A percentile compares a stretch with the other conserved stretches of the same genome.
These are phyloP conservation scores for Priocnemis perturbator DNA, from an alignment of 2,888 invertebrate genomes.

Conservation along the genomic window DNA sequence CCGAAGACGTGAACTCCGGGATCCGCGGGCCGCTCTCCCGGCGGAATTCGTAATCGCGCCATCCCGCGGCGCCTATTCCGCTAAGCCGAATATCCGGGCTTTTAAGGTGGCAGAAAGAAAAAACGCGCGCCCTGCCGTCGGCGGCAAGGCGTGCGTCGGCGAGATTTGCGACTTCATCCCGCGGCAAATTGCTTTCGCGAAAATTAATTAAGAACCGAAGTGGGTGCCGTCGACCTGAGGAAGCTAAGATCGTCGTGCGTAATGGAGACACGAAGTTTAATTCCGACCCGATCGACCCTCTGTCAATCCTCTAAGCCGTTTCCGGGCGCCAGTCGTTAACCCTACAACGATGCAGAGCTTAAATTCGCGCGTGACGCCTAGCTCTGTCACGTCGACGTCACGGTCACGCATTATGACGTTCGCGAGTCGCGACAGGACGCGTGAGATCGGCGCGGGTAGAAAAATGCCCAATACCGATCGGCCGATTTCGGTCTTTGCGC, in stretches of 20 bases:
- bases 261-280: constrained; percentile 60
- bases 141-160: constrained; percentile 19
- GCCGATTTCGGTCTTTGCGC: too few species aligned
- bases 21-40: constrained; percentile 43
- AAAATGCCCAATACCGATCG: too few species aligned
- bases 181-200: constrained; percentile 66
- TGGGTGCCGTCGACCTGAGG: constrained; percentile 23
- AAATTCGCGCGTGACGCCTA: too few species aligned
- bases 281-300: constrained; percentile 58
- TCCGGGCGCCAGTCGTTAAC: too few species aligned
- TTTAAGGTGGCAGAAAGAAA: constrained; percentile 5
- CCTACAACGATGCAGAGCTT: too few species aligned
- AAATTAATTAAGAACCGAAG: constrained; percentile 68
- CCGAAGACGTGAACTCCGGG: constrained; percentile 54
- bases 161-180: constrained; percentile 55
- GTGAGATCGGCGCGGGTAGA: too few species aligned
- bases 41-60: constrained; percentile 57
- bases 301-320: constrained; percentile 19
- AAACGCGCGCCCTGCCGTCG: constrained; percentile 13
- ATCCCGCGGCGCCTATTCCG: constrained; percentile 46
- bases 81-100: constrained; percentile 43
- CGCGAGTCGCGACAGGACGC: too few species aligned
- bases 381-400: too few species aligned
- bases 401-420: too few species aligned
- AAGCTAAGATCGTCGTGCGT: constrained; percentile 52